Percentiles rank a stretch among this genome's conserved stretches.
Evolutionary conservation across 2,797 vertebrate genomes (phyloP).

Genomic region (Echeneis naucrates): DNA sequence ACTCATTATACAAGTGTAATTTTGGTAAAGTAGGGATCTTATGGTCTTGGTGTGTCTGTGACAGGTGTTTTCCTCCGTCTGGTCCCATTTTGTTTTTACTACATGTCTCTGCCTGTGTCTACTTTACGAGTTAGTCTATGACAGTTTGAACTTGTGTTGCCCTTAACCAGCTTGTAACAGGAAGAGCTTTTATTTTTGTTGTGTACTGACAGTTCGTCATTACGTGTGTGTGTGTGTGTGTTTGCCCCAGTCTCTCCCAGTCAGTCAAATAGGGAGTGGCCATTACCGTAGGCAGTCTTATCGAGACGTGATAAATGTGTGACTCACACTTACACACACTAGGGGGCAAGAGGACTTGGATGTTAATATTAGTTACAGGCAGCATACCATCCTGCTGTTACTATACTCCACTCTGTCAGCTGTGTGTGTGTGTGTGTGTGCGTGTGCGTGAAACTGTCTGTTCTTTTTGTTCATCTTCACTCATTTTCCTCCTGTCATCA

Average conservation of each 20-base stretch:
- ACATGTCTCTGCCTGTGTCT: constrained; percentile 59
- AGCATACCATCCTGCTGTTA: constrained; percentile 80
- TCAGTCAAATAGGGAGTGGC: constrained; percentile 68
- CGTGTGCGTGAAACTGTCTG: constrained; percentile 69
- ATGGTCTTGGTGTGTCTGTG: constrained; percentile 11
- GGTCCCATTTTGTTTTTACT: constrained; percentile 63
- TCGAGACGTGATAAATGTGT: constrained; percentile 72
- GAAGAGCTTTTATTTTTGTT: constrained; percentile 63
- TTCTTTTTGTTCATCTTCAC: constrained; percentile 59
- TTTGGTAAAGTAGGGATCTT: constrained; percentile 24
- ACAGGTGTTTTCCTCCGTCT: constrained; percentile 63
- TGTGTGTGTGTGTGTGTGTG: constrained; percentile 65
- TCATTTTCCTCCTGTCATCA: constrained; percentile 49
- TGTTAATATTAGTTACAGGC: constrained; percentile 85
- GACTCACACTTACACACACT: constrained; percentile 71
- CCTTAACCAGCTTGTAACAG: constrained; percentile 36
- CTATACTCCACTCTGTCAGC: constrained; percentile 83
- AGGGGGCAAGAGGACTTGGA: constrained; percentile 63
- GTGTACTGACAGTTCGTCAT: constrained; percentile 33
- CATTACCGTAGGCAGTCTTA: constrained; percentile 51
- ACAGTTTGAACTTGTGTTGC: constrained; percentile 47
- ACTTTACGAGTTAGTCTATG: constrained; percentile 14
- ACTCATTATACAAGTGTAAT: constrained; percentile 18
- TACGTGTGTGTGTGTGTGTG: constrained; percentile 10
- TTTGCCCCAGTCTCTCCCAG: constrained; percentile 3